These are phyloP conservation scores for Desmodus rotundus DNA, from an alignment of 2,113 vertebrate genomes.

Conservation along the genomic window DNA sequence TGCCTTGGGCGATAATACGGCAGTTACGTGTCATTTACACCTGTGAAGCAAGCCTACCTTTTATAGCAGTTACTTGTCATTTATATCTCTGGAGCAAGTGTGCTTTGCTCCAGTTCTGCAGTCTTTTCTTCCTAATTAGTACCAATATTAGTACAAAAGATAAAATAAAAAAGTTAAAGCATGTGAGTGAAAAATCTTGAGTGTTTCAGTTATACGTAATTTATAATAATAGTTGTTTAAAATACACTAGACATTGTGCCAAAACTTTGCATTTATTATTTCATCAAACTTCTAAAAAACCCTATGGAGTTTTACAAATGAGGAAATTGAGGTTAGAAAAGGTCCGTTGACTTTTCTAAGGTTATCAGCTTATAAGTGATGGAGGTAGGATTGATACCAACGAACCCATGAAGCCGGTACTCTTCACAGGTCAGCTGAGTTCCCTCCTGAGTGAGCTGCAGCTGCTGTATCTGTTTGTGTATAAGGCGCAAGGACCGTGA, in stretches of 20 bases:
- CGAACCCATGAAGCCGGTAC: neutral
- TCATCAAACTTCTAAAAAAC: constrained; percentile 2
- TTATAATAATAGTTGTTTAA: neutral
- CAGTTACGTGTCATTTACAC: neutral
- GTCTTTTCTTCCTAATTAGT: constrained; percentile 29
- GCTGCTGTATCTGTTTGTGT: neutral
- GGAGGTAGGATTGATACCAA: neutral
- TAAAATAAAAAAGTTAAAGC: neutral
- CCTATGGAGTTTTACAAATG: constrained; percentile 20
- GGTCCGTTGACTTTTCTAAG: neutral
- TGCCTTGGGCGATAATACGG: neutral
- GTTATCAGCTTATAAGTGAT: neutral
- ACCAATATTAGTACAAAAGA: neutral
- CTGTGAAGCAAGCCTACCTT: neutral
- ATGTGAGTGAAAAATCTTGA: constrained; percentile 13
- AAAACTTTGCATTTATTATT: neutral
- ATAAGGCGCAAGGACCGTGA: neutral
- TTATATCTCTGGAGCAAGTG: neutral
- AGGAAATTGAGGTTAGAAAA: neutral
- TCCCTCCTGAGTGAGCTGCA: neutral
- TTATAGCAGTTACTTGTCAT: neutral
- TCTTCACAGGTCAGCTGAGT: neutral
- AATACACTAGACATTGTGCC: neutral
- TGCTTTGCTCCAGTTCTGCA: neutral
- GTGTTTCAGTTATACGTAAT: neutral